Conservation (phyloP, 2,888 invertebrate genomes). For the Phyllotreta striolata region DNA sequence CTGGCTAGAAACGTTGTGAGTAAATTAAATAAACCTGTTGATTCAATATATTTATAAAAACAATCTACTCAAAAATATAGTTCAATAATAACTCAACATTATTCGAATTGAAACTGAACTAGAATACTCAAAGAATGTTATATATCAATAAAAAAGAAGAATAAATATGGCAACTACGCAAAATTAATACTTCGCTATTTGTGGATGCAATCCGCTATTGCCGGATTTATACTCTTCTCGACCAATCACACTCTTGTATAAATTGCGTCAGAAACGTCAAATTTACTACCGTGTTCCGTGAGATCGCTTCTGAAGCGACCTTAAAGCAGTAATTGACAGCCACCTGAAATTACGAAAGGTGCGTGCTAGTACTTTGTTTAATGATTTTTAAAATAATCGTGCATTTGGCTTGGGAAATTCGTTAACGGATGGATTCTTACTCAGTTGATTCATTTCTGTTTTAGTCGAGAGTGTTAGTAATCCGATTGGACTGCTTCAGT, state of each 20-base stretch:
- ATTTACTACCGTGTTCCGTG: background rate
- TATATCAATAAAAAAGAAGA: too few species aligned
- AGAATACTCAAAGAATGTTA: too few species aligned
- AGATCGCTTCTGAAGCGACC: conserved; percentile 12
- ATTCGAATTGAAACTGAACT: too few species aligned
- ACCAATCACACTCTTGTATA: background rate
- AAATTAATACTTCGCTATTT: too few species aligned
- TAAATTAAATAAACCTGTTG: too few species aligned
- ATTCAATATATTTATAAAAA: too few species aligned
- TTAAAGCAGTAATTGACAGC: conserved; percentile 18
- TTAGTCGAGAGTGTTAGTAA: conserved; percentile 11
- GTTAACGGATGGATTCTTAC: background rate
- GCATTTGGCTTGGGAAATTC: background rate
- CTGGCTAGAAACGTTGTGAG: too few species aligned
- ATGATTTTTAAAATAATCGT: conserved; percentile 8
- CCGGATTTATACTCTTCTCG: background rate
- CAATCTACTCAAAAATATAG: too few species aligned
- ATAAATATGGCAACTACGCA: background rate
- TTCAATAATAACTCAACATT: too few species aligned
- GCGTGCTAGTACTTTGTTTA: conserved; percentile 17
- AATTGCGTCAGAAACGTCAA: conserved; percentile 10
- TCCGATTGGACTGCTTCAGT: conserved; percentile 6
- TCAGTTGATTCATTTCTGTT: conserved; percentile 5
- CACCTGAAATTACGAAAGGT: conserved; percentile 18
- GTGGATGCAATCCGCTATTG: background rate